Evolutionary conservation across 2,888 invertebrate genomes (phyloP), one percentile per base, ranked within the genome.

Genomic region (Prionchulus punctatus): DNA sequence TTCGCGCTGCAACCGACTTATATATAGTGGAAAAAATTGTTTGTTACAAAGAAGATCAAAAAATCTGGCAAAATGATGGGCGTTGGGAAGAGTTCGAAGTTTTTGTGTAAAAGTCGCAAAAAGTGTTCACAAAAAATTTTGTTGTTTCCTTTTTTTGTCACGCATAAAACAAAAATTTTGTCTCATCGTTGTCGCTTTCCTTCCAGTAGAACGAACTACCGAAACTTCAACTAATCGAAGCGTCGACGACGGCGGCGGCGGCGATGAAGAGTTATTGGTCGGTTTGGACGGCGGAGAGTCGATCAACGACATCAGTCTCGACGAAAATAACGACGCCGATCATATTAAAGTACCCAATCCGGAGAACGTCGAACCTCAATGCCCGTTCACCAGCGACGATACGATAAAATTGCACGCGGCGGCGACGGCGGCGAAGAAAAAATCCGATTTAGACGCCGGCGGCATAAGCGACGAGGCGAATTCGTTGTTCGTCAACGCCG

Each of bases 371-470:
- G 55, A 42, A n/a, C 55, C 31, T 50, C 56, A 26, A 18, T 53
- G 43, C 30, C 65, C 64, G n/a, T 63, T 69, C 43, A 69, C 68
- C 12, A 54, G 62, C 3, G 65, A 67, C 36, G 69, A 69, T 59
- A 65, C 65, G 30, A 59, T 68, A 30, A 61, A 59, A 47, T 52
- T 67, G 58, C 64, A 66, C 57, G 47, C 2, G 23, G 31, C 2
- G 7, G 25, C 15, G 49, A 28, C 26, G 12, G 25, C 26, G 54
- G 49, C 25, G 18, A 12, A 4, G 15, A 12, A n/a, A 15, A 7
- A 7, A n/a, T 7, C 12, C n/a, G 48, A 48, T 12, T 7, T 25
- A 21, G 51, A 51, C 4, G 30, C 31, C 52, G 45, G 23, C n/a
- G 27, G 51, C 45, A 26, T 28, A 28, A 52, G 7, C 26, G 56